Base-by-base conservation (phyloP, 2,888 invertebrate genomes). In the Microchrysa polita region DNA sequence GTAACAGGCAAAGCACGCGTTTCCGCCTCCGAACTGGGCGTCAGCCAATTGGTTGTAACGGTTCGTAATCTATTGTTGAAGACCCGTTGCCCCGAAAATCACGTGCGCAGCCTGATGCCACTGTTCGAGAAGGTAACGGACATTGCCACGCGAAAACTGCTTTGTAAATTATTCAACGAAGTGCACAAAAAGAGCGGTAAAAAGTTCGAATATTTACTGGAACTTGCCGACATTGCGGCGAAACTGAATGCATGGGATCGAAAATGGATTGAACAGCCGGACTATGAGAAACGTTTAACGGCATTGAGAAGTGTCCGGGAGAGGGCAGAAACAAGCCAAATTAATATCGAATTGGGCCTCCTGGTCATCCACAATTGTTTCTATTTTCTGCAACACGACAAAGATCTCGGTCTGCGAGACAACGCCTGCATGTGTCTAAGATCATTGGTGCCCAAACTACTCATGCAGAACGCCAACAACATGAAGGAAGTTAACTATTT, bases 191-290 rank as follows among this genome's bases (percentile, higher is more conserved):
- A 72, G 18, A 1, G 79, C 65, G 10, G 23, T 0, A 42, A 44
- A 79, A n/a, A 79, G 78, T 23, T 80, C 1, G 86, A 88, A 72
- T n/a, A n/a, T 48, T 10, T 48, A n/a, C 48, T 48, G 48, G 86
- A 88, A 0, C 82, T 86, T 53, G 86, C 88, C 0, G 82, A 86
- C 14, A 80, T 92, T 14, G 83, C 93, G 1, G 81, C 82, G 5
- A 89, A 92, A 82, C 87, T 97, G 79, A 98, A 98, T 84, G 91
- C 97, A 0, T 96, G 91, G 88, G 93, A 97, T 83, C 88, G 88
- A 59, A 90, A 91, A 77, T 93, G 93, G 90, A 88, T 97, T n/a
- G 97, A 97, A 79, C 97, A 98, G 81, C 96, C 97, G 0, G 96
- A 98, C 85, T 96, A 93, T 79, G 91, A 93, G 75, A 88, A 88